Evolutionary conservation across 1,140 invertebrate genomes (phyloP), one percentile per base, ranked within the genome.

Genomic region (Contarinia nasturtii): DNA sequence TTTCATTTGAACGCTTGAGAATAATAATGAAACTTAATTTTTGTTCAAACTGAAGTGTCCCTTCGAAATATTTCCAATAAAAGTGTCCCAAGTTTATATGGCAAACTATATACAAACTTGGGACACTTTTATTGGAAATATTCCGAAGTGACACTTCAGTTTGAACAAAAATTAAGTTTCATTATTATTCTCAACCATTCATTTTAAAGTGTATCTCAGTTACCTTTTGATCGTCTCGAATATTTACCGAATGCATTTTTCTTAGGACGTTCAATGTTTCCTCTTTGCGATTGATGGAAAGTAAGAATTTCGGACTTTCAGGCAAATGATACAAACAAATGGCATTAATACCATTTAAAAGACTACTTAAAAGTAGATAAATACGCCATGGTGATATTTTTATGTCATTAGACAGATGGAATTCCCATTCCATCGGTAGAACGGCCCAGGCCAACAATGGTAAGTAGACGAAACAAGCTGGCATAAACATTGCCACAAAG

Each of bases 221-320:
- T 33, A 44, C 43, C 44, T 27, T 14, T 53, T 51, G 20, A 27
- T 49, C 36, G n/a, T 49, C 67, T 33, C 67, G 64, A 7, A 71
- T 76, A 50, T 85, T 85, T 2, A 55, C 52, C 1, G 66, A 60
- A 49, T 74, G 82, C 44, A 83, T 77, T 1, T 54, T 61, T 44
- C 62, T 61, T 3, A 86, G 57, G 10, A 77, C 65, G 17, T 66
- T 51, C 2, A 84, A 52, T 1, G 80, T 72, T 52, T 76, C 70
- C 0, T 76, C 65, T 10, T 65, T 55, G 50, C 65, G 68, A 47
- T 79, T 77, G 57, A 74, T 70, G 0, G 74, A 69, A 4, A 84
- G 58, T 10, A 80, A 63, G 57, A 77, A 88, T 55, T 84, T 84
- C 0, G 86, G 85, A 50, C 80, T 86, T 58, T 89, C 86, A 0